These are phyloP conservation scores for Spisula solida DNA, from an alignment of 2,888 invertebrate genomes.

Conservation along the genomic window DNA sequence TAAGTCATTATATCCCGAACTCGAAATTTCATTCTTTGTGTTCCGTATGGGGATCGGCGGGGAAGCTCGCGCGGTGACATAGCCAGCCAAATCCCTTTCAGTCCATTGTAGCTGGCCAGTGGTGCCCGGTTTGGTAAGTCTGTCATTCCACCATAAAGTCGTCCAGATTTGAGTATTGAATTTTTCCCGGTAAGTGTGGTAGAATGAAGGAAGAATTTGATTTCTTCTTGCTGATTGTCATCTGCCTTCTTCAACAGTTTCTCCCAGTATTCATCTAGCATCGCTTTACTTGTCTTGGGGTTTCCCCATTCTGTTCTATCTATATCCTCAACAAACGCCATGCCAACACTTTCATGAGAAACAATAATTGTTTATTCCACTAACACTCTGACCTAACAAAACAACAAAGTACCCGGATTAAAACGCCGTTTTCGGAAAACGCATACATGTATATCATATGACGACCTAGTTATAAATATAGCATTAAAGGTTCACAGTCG, in stretches of 20 bases:
- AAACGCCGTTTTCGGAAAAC: too few species aligned
- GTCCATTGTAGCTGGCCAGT: conserved; percentile 60
- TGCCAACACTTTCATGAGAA: neutral
- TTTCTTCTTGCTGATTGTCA: conserved; percentile 65
- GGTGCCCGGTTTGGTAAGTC: conserved; percentile 67
- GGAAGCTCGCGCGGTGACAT: conserved; percentile 61
- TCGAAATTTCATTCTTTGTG: conserved; percentile 63
- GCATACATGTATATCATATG: too few species aligned
- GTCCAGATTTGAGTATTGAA: conserved; percentile 50
- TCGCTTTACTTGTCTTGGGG: conserved; percentile 50
- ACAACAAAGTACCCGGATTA: too few species aligned
- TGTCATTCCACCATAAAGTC: conserved; percentile 64
- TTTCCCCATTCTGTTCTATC: conserved; percentile 51
- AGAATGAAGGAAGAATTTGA: conserved; percentile 69
- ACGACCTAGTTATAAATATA: too few species aligned
- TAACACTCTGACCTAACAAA: too few species aligned
- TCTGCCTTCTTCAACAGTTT: conserved; percentile 62
- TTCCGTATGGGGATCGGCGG: conserved; percentile 66
- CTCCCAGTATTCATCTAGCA: conserved; percentile 70
- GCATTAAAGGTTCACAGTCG: too few species aligned
- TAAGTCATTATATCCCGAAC: conserved; percentile 64
- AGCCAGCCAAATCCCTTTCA: conserved; percentile 69
- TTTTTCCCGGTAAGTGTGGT: conserved; percentile 67
- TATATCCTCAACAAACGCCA: conserved; percentile 24
- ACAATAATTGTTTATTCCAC: too few species aligned